Evolutionary conservation across 2,888 invertebrate species (phyloP).

Genomic region (Labia minor): DNA sequence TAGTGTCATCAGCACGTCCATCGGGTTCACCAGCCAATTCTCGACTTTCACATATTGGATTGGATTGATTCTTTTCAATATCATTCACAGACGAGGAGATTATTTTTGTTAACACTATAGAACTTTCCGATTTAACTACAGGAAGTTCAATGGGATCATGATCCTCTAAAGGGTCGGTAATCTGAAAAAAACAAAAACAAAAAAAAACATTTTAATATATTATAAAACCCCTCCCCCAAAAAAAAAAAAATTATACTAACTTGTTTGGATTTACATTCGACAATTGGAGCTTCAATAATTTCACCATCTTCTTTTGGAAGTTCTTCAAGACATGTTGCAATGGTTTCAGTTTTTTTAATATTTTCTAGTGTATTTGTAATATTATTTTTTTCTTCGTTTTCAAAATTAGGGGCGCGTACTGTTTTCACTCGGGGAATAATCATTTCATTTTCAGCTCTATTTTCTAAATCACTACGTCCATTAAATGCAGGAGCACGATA

Average conservation of each 20-base stretch:
- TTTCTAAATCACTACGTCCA: not conserved
- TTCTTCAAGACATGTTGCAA: not conserved
- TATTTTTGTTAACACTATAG: constrained; percentile 8
- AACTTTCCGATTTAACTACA: not conserved
- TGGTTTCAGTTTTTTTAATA: not conserved
- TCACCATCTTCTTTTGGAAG: not conserved
- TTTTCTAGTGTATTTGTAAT: not conserved
- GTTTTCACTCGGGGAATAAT: not conserved
- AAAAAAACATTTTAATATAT: too few species aligned
- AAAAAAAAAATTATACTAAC: not conserved
- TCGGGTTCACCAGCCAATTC: constrained; percentile 77
- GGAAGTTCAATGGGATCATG: not conserved
- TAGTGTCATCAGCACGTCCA: constrained; percentile 57
- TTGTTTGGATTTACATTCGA: not conserved
- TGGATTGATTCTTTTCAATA: constrained; percentile 23
- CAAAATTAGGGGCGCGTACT: not conserved
- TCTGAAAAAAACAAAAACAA: too few species aligned
- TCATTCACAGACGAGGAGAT: constrained; percentile 21
- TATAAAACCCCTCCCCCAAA: too few species aligned
- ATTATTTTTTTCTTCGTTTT: not conserved
- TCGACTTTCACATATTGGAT: constrained; percentile 42
- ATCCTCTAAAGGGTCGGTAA: not conserved
- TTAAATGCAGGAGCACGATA: not conserved
- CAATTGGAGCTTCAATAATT: not conserved
- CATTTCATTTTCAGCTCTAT: not conserved